Percentiles rank a stretch among this genome's conserved stretches.
phyloP scores from a whole-genome alignment of 2,888 invertebrate species.

The Koerneria pararmatus region DNA sequence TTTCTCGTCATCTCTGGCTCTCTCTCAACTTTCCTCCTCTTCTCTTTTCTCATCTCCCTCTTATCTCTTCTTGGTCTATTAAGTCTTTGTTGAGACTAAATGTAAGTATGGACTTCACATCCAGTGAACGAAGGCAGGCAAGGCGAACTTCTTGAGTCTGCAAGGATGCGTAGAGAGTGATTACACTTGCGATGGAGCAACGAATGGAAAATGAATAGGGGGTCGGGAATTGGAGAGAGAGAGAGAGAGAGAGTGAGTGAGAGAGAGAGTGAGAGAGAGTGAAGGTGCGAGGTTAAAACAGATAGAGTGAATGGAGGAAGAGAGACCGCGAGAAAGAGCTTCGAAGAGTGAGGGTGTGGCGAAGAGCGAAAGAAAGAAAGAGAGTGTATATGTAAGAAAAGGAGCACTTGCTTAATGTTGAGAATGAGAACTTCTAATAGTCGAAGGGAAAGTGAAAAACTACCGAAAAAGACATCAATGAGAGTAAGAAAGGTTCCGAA shows the following conservation, averaged over 20 bases:
- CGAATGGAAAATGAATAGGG: too few species aligned
- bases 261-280: constrained; percentile 4
- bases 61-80: constrained; percentile 3
- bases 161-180: too few species aligned
- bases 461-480: too few species aligned
- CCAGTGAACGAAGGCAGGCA: too few species aligned
- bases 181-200: too few species aligned
- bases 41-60: constrained; percentile 9
- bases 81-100: too few species aligned
- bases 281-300: background rate
- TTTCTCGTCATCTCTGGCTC: constrained; percentile 2
- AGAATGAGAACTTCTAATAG: too few species aligned
- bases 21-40: constrained; percentile 7
- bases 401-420: too few species aligned
- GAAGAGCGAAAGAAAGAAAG: background rate
- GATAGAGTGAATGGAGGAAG: background rate
- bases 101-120: too few species aligned
- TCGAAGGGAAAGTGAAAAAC: too few species aligned
- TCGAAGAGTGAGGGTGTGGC: constrained; percentile 7
- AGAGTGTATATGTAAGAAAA: constrained; percentile 6
- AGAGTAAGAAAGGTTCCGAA: too few species aligned
- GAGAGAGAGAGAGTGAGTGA: background rate
- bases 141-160: too few species aligned
- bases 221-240: background rate
- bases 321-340: background rate